Conservation (phyloP, 2,113 vertebrate genomes). For the Eurystomus gularis region DNA sequence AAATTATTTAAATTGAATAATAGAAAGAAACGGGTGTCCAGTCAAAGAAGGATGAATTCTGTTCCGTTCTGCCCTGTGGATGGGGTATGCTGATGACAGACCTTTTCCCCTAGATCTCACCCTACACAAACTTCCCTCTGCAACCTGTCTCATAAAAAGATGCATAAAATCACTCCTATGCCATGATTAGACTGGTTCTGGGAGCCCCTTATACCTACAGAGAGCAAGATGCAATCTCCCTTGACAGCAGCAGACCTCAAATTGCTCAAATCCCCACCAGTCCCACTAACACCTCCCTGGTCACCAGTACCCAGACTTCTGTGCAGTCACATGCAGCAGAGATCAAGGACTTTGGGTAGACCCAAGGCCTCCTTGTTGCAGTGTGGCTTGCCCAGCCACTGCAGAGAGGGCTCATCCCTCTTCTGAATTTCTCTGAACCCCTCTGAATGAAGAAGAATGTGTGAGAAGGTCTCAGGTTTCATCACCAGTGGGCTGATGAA, state of each 20-base stretch:
- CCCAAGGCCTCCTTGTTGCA: background rate
- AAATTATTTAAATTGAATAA: background rate
- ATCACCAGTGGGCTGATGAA: background rate
- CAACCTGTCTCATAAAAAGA: background rate
- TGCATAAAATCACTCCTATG: background rate
- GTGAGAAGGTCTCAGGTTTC: background rate
- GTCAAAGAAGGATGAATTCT: background rate
- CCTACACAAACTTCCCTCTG: background rate
- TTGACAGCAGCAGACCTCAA: background rate
- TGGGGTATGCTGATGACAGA: background rate
- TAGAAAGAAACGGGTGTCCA: background rate
- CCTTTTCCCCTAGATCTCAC: accelerated
- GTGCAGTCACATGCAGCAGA: background rate
- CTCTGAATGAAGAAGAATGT: background rate
- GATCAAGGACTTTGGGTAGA: background rate
- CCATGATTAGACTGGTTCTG: background rate
- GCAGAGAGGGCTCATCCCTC: background rate
- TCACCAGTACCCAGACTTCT: background rate
- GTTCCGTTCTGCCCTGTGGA: accelerated
- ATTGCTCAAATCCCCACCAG: background rate
- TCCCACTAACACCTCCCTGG: too few species aligned
- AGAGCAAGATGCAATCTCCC: background rate
- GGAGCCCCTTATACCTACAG: background rate
- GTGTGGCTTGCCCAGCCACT: background rate
- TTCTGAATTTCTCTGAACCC: background rate